phyloP scores from a whole-genome alignment of 1,140 invertebrate genomes.

The Camponotus pennsylvanicus region DNA sequence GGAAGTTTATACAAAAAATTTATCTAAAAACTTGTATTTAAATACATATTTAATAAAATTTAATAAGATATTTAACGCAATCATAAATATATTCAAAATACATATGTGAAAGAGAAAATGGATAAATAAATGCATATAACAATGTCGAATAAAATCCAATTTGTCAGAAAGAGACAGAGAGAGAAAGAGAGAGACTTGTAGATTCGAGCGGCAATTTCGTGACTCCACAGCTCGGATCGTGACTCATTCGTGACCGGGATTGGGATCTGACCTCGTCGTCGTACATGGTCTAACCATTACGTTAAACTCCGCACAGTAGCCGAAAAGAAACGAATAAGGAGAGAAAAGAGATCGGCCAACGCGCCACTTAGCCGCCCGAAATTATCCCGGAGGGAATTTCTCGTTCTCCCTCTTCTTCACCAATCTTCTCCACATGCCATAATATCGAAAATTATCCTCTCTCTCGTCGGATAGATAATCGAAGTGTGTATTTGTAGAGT shows the following conservation, averaged over 20 bases:
- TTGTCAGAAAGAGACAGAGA: background rate
- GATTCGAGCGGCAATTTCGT: slow-evolving; percentile 65
- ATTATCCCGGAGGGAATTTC: slow-evolving; percentile 45
- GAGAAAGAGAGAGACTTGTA: background rate
- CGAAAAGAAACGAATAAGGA: slow-evolving; percentile 57
- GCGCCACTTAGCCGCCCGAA: slow-evolving; percentile 45
- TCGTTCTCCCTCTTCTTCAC: background rate
- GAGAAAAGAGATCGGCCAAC: slow-evolving; percentile 16
- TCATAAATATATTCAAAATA: background rate
- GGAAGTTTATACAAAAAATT: background rate
- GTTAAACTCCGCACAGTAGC: slow-evolving; percentile 69
- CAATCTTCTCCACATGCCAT: background rate
- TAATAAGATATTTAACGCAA: background rate
- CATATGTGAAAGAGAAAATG: background rate
- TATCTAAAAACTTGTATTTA: background rate
- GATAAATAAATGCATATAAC: background rate
- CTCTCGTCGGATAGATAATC: slow-evolving; percentile 11
- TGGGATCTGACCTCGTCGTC: slow-evolving; percentile 72
- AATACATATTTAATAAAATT: background rate
- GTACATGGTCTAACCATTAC: slow-evolving; percentile 71
- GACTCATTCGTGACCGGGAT: slow-evolving; percentile 74
- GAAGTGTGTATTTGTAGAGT: slow-evolving; percentile 52
- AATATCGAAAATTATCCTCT: slow-evolving; percentile 56
- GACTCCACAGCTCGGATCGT: slow-evolving; percentile 68
- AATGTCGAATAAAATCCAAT: background rate